phyloP scores from a whole-genome alignment of 1,140 invertebrate species.

The Papilio polyxenes region DNA sequence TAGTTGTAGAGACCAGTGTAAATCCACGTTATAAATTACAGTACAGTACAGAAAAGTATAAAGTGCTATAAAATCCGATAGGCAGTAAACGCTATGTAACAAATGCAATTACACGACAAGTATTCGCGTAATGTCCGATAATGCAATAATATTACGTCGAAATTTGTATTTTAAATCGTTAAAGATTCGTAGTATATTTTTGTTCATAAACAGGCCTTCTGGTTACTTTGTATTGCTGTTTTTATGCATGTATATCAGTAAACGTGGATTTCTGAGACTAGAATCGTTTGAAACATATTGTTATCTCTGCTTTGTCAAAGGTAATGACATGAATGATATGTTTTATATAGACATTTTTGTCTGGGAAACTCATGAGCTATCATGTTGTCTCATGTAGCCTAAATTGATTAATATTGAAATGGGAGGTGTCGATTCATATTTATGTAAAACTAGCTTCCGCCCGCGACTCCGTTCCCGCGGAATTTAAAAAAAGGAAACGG shows the following conservation, averaged over 20 bases:
- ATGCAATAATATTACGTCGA: constrained; percentile 18
- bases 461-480: too few relatives aligned
- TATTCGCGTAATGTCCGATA: constrained; percentile 24
- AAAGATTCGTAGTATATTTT: not conserved
- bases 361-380: too few relatives aligned
- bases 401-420: too few relatives aligned
- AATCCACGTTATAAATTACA: not conserved
- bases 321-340: too few relatives aligned
- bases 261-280: too few relatives aligned
- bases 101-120: constrained; percentile 27
- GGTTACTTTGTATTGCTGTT: not conserved
- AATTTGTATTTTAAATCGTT: not conserved
- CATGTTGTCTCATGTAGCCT: too few relatives aligned
- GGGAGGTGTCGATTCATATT: too few relatives aligned
- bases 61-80: constrained; percentile 1
- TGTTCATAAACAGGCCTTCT: not conserved
- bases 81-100: constrained; percentile 26
- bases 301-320: too few relatives aligned
- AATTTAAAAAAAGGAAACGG: too few relatives aligned
- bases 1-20: not conserved
- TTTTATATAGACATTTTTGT: too few relatives aligned
- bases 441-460: too few relatives aligned
- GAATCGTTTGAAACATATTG: too few relatives aligned
- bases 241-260: not conserved
- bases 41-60: not conserved